These are phyloP conservation scores for Apomyelois bistriatella DNA, from an alignment of 2,888 invertebrate species.

Conservation along the genomic window DNA sequence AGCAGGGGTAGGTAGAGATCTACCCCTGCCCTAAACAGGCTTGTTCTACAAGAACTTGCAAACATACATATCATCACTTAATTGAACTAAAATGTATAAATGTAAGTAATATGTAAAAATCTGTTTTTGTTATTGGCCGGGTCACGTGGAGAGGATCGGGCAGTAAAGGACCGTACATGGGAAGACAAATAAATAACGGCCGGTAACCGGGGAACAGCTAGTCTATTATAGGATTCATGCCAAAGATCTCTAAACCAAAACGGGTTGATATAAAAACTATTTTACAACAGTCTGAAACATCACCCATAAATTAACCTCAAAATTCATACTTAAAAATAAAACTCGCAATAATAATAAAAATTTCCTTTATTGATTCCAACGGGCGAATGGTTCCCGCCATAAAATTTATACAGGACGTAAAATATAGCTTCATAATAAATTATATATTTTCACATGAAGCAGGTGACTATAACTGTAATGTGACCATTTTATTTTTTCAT, in stretches of 20 bases:
- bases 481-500: constrained; percentile 1
- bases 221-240: too few species aligned
- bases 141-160: too few species aligned
- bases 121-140: too few species aligned
- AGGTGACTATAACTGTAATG: constrained; percentile 6
- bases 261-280: not conserved
- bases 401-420: constrained; percentile 23
- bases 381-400: constrained; percentile 13
- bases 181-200: not conserved
- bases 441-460: constrained; percentile 5
- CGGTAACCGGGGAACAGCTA: too few species aligned
- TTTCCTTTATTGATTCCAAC: constrained; percentile 8
- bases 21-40: too few species aligned
- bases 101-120: too few species aligned
- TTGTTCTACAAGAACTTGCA: too few species aligned
- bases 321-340: constrained; percentile 8
- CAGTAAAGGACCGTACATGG: too few species aligned
- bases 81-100: too few species aligned
- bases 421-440: constrained; percentile 15
- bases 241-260: not conserved
- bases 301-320: not conserved
- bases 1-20: too few species aligned
- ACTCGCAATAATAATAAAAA: constrained; percentile 1
- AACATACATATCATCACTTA: too few species aligned
- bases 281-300: not conserved